These are phyloP conservation scores for Macrosiphum euphorbiae DNA, from an alignment of 2,888 invertebrate species.

Conservation along the genomic window DNA sequence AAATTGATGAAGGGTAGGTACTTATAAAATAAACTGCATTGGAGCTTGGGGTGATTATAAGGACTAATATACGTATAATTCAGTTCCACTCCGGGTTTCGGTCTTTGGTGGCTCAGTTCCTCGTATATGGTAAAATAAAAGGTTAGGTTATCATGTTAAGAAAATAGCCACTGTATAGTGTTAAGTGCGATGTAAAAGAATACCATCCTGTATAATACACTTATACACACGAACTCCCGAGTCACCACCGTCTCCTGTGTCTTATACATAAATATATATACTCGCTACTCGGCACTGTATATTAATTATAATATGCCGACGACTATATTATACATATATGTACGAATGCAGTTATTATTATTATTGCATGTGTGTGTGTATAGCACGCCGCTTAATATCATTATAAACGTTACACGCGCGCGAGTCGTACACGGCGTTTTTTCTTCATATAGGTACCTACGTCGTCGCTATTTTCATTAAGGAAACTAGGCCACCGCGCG, in stretches of 20 bases:
- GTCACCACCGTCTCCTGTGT: neutral
- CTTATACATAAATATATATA: neutral
- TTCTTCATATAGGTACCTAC: neutral
- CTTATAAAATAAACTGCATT: neutral
- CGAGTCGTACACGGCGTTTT: conserved; percentile 11
- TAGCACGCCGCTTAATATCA: conserved; percentile 9
- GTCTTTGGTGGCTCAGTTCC: neutral
- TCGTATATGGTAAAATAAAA: neutral
- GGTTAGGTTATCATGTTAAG: neutral
- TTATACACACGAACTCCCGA: neutral
- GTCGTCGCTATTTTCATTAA: conserved; percentile 36
- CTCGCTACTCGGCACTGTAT: neutral
- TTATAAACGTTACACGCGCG: neutral
- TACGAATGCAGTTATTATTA: neutral
- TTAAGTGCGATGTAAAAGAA: neutral
- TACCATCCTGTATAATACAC: neutral
- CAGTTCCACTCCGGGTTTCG: neutral
- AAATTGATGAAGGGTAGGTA: neutral
- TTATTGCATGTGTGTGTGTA: neutral
- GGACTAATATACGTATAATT: neutral
- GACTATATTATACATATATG: neutral
- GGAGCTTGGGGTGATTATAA: neutral
- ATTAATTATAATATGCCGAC: conserved; percentile 31
- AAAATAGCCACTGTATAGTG: neutral
- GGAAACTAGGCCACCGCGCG: conserved; percentile 48